These are phyloP conservation scores for Anomalospiza imberbis DNA, from an alignment of 2,797 vertebrate species.

Conservation along the genomic window DNA sequence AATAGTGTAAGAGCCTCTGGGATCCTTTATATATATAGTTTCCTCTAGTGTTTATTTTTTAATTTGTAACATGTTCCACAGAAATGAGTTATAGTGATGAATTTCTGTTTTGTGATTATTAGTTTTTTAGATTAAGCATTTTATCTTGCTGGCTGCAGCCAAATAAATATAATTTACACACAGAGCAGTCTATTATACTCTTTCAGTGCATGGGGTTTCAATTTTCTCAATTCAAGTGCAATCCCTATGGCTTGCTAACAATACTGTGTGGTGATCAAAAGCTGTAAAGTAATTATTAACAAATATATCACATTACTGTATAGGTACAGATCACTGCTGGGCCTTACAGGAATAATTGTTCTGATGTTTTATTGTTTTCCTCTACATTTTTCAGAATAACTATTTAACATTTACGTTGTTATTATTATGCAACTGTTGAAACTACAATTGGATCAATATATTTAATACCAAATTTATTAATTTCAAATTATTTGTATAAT, in stretches of 20 bases:
- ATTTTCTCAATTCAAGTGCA: not conserved
- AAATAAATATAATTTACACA: conserved; percentile 23
- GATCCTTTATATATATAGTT: conserved; percentile 4
- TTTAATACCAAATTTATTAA: not conserved
- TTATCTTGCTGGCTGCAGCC: not conserved
- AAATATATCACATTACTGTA: not conserved
- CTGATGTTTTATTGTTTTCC: not conserved
- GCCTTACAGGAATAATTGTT: not conserved
- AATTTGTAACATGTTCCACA: conserved; percentile 19
- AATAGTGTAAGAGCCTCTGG: conserved; percentile 7
- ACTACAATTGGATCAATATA: not conserved
- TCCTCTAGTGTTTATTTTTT: conserved; percentile 39
- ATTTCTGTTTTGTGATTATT: conserved; percentile 52
- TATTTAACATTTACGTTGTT: not conserved
- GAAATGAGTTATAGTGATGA: conserved; percentile 27
- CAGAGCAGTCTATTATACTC: not conserved
- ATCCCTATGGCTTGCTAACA: not conserved
- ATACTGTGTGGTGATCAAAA: not conserved
- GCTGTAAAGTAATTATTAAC: not conserved
- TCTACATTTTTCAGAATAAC: not conserved
- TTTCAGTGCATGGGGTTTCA: not conserved
- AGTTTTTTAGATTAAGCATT: conserved; percentile 55
- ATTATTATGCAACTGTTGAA: not conserved
- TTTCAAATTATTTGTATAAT: not conserved
- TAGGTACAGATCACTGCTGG: not conserved